Base-by-base conservation (phyloP, 2,888 invertebrate genomes). In the Macrosiphum euphorbiae region DNA sequence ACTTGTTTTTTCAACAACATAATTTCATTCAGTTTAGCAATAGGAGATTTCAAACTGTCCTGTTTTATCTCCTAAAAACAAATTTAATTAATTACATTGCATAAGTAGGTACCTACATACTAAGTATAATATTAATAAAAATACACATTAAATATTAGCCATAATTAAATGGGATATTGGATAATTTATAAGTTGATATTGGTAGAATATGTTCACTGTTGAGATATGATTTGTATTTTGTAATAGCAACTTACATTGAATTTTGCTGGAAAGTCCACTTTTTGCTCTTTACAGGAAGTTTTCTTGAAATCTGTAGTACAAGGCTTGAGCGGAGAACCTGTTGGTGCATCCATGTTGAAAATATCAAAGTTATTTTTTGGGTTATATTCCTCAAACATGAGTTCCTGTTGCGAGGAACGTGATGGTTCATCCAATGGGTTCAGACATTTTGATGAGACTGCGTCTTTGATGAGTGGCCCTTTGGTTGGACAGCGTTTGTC, bases 11-110 rank as follows among this genome's bases (percentile, higher is more conserved):
- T 41, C 26, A n/a, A 44, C 3, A 10, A 8, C 58, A 89, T 35
- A 16, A 93, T 55, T 47, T 93, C 85, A 85, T 93, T 89, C 0
- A 93, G 47, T 89, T 89, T 58, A 10, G 47, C 16, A 26, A 93
- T 28, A 3, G 92, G 85, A 58, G 88, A 85, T 55, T 93, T 85
- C 1, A 52, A 41, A 7, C 0, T 26, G 44, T 87, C 41, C 4
- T 5, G 13, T n/a, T 58, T 84, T n/a, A 89, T 26, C 7, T 55
- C 58, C 88, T 92, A 20, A 55, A 50, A 55, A 35, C n/a, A 26
- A 87, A 41, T 28, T 84, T 24, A 67, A 35, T 67, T 67, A 35
- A 58, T 88, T 2, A 58, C 5, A 88, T 55, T 88, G 20, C 35
- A 55, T 35, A 55, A 41, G 11, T 47, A 44, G 44, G 44, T 44